A percentile compares a stretch with the other conserved stretches of the same genome.
These are phyloP conservation scores for Arctopsyche grandis DNA, from an alignment of 1,140 invertebrate genomes.

Conservation along the genomic window DNA sequence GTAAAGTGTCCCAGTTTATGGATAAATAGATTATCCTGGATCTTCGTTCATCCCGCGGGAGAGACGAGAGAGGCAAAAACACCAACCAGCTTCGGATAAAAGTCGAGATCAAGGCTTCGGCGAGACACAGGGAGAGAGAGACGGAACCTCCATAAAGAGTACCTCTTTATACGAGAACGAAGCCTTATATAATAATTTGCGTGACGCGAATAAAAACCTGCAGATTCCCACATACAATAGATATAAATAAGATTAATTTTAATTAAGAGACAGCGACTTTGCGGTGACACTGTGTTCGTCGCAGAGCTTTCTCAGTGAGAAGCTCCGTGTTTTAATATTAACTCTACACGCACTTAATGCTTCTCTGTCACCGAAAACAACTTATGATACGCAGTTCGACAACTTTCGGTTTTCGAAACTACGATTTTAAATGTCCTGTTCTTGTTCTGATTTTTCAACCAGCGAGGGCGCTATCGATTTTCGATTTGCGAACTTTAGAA, in stretches of 20 bases:
- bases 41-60: constrained; percentile 13
- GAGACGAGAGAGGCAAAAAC: constrained; percentile 6
- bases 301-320: constrained; percentile 44
- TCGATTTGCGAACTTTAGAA: no score
- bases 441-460: no score
- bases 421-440: neutral
- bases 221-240: neutral
- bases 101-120: neutral
- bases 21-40: constrained; percentile 20
- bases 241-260: neutral
- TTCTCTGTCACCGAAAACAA: constrained; percentile 45
- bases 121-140: neutral
- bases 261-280: neutral
- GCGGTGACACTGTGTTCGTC: constrained; percentile 23
- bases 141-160: neutral
- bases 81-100: neutral
- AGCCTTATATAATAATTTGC: neutral
- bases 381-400: constrained; percentile 35
- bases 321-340: constrained; percentile 49
- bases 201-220: neutral
- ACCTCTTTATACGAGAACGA: neutral
- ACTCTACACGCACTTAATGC: constrained; percentile 50
- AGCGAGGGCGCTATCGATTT: no score
- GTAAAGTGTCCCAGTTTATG: constrained; percentile 25
- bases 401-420: constrained; percentile 39